Evolutionary conservation across 2,888 invertebrate species (phyloP).

Genomic region (Idaea dimidiata): DNA sequence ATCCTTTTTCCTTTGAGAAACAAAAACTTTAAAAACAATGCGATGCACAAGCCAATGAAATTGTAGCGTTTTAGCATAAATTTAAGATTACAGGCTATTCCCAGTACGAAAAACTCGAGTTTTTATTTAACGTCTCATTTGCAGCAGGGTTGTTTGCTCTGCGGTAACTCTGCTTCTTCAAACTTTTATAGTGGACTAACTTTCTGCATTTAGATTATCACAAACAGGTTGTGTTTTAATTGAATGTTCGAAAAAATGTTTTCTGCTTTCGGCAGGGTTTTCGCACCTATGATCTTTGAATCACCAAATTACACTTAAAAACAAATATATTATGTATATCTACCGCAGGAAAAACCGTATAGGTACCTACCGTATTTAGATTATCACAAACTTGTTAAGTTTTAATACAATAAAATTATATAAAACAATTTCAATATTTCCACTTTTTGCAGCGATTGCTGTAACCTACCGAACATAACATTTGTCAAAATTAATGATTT

Average conservation of each 20-base stretch:
- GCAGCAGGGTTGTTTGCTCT: slow-evolving; percentile 14
- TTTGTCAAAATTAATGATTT: too few species aligned
- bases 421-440: too few species aligned
- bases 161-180: slow-evolving; percentile 7
- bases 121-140: slow-evolving; percentile 23
- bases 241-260: not conserved
- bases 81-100: slow-evolving; percentile 25
- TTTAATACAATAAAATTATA: too few species aligned
- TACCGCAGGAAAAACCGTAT: too few species aligned
- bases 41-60: slow-evolving; percentile 21
- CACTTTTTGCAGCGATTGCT: too few species aligned
- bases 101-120: slow-evolving; percentile 19
- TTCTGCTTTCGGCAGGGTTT: too few species aligned
- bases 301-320: too few species aligned
- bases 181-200: not conserved
- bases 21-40: slow-evolving; percentile 15
- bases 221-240: not conserved
- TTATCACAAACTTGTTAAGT: too few species aligned
- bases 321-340: too few species aligned
- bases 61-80: slow-evolving; percentile 25
- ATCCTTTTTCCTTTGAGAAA: slow-evolving; percentile 9
- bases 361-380: too few species aligned
- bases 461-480: too few species aligned
- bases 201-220: not conserved
- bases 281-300: too few species aligned